Evolutionary conservation across 53 echinoderm and acorn worm genomes (phyloP).

Genomic region (Patiria pectinifera): DNA sequence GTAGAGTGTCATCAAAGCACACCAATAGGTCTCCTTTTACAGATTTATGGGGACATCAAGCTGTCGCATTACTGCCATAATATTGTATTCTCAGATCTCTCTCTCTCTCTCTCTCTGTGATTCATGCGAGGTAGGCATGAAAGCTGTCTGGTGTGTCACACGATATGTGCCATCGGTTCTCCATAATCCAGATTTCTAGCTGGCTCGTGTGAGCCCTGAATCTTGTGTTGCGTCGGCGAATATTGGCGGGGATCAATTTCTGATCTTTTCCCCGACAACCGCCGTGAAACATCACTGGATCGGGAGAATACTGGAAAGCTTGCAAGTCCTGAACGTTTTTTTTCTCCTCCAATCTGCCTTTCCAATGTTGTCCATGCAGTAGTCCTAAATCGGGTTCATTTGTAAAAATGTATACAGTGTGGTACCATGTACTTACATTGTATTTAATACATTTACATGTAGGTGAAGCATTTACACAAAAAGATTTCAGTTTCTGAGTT

Average conservation of each 20-base stretch:
- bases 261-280: too few relatives aligned
- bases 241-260: neutral
- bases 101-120: neutral
- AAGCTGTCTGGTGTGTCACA: neutral
- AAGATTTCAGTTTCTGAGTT: too few relatives aligned
- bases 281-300: too few relatives aligned
- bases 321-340: too few relatives aligned
- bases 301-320: too few relatives aligned
- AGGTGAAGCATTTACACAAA: too few relatives aligned
- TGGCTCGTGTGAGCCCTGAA: neutral
- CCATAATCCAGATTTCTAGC: neutral
- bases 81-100: neutral
- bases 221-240: neutral
- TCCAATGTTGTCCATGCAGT: too few relatives aligned
- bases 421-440: too few relatives aligned
- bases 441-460: too few relatives aligned
- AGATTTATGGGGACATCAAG: constrained; percentile 36
- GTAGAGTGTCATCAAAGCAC: neutral
- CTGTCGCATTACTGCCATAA: constrained; percentile 34
- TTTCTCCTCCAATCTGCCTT: too few relatives aligned
- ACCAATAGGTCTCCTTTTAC: neutral
- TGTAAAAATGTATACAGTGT: too few relatives aligned
- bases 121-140: neutral
- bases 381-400: too few relatives aligned
- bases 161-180: neutral